Evolutionary conservation across 2,797 vertebrate species (phyloP), one percentile per base, ranked within the genome.

Genomic region (Hozukius guyotensis): DNA sequence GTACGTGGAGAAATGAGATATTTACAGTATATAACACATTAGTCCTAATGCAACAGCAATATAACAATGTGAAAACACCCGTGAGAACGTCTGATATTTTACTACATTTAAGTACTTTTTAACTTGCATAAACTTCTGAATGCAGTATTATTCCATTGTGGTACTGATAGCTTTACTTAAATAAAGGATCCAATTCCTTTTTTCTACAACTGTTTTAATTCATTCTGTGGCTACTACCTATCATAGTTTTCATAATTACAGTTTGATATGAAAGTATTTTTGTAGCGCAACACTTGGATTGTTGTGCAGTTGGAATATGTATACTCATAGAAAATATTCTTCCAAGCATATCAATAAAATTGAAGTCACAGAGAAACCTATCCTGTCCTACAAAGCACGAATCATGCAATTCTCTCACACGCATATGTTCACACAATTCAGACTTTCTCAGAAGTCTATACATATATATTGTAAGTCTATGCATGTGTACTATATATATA

Each of bases 81-180:
- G 36, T 34, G 14, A 76, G 3, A 31, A 60, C 60, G 5, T 36
- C 46, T 80, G 27, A 65, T 34, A 72, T 57, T 57, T 77, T 34
- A 36, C 25, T 27, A 65, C 24, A 70, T 69, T 68, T 18, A 32
- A 69, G 25, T 53, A 65, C n/a, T 22, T 53, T 18, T 53, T 25
- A 77, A 77, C 46, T 38, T 67, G 49, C 29, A 55, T 52, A 29
- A 49, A 42, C 14, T 16, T 68, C 57, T 73, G 34, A 63, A 69
- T 73, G 57, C 75, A 77, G 52, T 73, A 36, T 71, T 31, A 59
- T 74, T 59, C 18, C n/a, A 74, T 25, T 68, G 24, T 77, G 63
- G 32, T 52, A 73, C 29, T 52, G 20, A 68, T 63, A 73, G 81
- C 70, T 82, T 74, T 63, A 69, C 31, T 42, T 73, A 11, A 73